Percentiles rank a stretch among this genome's conserved stretches.
Conservation (phyloP, 2,797 vertebrate species). For the Cyprinella venusta region DNA sequence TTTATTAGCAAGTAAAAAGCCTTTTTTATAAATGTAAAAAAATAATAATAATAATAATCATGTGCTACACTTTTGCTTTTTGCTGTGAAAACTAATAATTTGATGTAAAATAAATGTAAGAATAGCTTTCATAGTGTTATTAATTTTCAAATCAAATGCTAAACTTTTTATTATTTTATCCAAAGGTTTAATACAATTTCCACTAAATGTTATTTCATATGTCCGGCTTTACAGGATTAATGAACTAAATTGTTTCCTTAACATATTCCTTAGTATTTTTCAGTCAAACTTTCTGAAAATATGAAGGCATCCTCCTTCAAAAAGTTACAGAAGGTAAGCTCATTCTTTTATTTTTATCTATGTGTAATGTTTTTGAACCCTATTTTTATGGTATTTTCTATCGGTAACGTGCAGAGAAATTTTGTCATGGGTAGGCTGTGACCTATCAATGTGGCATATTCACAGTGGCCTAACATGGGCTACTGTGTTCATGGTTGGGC, state of each 20-base stretch:
- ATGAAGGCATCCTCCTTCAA: slow-evolving; percentile 98
- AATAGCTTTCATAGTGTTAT: too few relatives aligned
- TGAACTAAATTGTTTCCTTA: slow-evolving; percentile 61
- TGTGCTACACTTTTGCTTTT: not conserved
- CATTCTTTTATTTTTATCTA: not conserved
- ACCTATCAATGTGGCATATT: too few relatives aligned
- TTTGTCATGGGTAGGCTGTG: too few relatives aligned
- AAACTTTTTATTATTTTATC: not conserved
- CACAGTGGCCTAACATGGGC: too few relatives aligned
- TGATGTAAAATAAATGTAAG: too few relatives aligned
- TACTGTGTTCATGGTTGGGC: too few relatives aligned
- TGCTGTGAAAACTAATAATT: not conserved
- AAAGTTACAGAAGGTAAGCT: slow-evolving; percentile 90
- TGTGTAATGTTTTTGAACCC: not conserved
- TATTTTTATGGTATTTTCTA: too few relatives aligned
- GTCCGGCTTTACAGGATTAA: not conserved
- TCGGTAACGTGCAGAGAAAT: too few relatives aligned
- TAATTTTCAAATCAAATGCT: too few relatives aligned
- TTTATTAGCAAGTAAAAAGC: not conserved
- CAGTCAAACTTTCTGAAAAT: slow-evolving; percentile 95
- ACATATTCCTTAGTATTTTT: slow-evolving; percentile 87
- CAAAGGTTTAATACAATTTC: not conserved
- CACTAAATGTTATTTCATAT: not conserved
- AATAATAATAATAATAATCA: too few relatives aligned
- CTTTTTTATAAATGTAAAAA: not conserved